phyloP scores from a whole-genome alignment of 2,797 vertebrate species.

The Poecile montanus region DNA sequence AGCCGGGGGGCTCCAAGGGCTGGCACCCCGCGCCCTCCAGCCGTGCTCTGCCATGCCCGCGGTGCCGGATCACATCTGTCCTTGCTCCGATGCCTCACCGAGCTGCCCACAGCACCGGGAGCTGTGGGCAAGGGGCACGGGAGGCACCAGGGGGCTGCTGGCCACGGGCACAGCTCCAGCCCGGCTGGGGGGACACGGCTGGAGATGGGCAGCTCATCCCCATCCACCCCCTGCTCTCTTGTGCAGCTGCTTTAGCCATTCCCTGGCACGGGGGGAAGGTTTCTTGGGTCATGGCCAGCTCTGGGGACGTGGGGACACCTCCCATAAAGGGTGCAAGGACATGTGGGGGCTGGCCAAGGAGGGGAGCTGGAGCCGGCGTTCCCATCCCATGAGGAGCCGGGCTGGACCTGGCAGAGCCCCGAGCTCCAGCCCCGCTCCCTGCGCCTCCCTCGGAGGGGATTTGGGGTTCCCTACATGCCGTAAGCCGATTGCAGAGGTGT shows the following conservation, averaged over 20 bases:
- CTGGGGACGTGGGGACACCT: not conserved
- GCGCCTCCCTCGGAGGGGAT: conserved; percentile 42
- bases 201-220: not conserved
- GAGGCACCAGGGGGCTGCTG: not conserved
- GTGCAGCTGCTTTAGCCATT: not conserved
- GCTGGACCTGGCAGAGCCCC: not conserved
- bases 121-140: fast-evolving
- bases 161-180: not conserved
- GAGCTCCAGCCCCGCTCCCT: fast-evolving
- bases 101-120: not conserved
- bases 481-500: conserved; percentile 76
- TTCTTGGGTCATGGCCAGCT: not conserved
- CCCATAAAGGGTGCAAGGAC: fast-evolving
- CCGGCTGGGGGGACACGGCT: fast-evolving
- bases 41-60: not conserved
- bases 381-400: fast-evolving
- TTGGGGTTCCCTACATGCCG: conserved; percentile 63
- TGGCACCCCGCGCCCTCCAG: not conserved
- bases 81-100: not conserved
- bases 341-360: not conserved
- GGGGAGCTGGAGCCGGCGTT: fast-evolving
- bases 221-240: fast-evolving
- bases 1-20: not conserved
- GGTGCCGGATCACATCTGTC: not conserved
- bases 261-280: fast-evolving